phyloP scores from a whole-genome alignment of 1,140 invertebrate species.

The Cheumatopsyche charites region DNA sequence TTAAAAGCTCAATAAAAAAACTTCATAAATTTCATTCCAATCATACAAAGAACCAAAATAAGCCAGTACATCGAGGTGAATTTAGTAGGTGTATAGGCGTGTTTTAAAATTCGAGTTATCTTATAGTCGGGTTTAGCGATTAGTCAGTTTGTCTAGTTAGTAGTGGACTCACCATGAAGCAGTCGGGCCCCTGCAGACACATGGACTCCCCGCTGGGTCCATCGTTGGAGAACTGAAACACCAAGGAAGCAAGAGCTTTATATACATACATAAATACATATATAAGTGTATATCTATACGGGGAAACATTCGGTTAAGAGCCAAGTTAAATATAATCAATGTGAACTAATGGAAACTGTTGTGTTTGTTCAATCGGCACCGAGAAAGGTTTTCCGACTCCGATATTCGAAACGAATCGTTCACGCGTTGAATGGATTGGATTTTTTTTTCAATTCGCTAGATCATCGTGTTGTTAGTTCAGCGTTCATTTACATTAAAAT shows the following conservation, averaged over 20 bases:
- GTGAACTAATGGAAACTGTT: conserved; percentile 39
- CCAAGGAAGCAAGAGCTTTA: conserved; percentile 45
- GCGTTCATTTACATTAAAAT: not conserved
- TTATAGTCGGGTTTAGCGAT: not conserved
- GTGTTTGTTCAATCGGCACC: conserved; percentile 21
- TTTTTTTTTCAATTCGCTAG: not conserved
- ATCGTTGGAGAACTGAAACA: conserved; percentile 50
- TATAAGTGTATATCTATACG: too few relatives aligned
- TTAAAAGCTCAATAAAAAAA: too few relatives aligned
- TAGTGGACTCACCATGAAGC: conserved; percentile 66
- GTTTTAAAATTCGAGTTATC: too few relatives aligned
- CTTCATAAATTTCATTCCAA: too few relatives aligned
- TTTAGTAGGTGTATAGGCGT: too few relatives aligned
- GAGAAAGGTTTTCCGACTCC: not conserved
- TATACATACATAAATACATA: too few relatives aligned
- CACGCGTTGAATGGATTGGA: not conserved
- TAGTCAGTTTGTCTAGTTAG: not conserved
- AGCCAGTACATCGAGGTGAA: too few relatives aligned
- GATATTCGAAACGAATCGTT: not conserved
- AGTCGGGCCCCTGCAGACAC: conserved; percentile 69
- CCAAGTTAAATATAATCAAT: conserved; percentile 48
- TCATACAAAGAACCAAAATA: too few relatives aligned
- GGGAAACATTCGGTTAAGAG: conserved; percentile 49
- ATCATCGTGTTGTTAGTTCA: not conserved
- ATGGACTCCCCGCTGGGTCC: conserved; percentile 65